Conservation (phyloP, 2,113 vertebrate species). For the Heterotis niloticus region DNA sequence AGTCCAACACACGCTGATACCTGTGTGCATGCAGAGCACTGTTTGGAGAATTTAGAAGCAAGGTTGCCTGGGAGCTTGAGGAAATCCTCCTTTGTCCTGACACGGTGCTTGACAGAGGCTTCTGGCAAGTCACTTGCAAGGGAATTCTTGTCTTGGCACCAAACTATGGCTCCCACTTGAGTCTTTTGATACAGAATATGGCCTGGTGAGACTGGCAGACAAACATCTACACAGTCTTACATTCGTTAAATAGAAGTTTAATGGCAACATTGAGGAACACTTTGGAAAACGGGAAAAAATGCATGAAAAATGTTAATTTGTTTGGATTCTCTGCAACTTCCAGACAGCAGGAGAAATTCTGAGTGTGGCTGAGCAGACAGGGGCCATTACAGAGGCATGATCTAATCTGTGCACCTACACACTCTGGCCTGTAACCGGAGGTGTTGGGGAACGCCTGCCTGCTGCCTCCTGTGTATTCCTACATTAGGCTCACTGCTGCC, state of each 20-base stretch:
- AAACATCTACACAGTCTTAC: too few relatives aligned
- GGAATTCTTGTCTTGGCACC: too few relatives aligned
- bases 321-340: neutral
- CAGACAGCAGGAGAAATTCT: slow-evolving; percentile 23
- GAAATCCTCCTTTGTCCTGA: neutral
- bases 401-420: slow-evolving; percentile 35
- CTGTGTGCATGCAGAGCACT: neutral
- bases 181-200: too few relatives aligned
- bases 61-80: neutral
- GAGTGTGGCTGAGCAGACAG: slow-evolving; percentile 37
- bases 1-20: neutral
- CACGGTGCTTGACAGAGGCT: neutral
- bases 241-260: too few relatives aligned
- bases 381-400: slow-evolving; percentile 52
- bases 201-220: too few relatives aligned
- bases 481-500: slow-evolving; percentile 15
- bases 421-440: neutral
- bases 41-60: neutral
- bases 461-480: slow-evolving; percentile 5
- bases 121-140: neutral
- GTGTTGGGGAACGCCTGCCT: neutral
- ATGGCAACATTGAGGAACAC: neutral
- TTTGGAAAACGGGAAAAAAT: neutral
- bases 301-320: neutral
- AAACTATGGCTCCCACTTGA: neutral